Evolutionary conservation across 2,797 vertebrate species (phyloP).

Genomic region (Echiichthys vipera): DNA sequence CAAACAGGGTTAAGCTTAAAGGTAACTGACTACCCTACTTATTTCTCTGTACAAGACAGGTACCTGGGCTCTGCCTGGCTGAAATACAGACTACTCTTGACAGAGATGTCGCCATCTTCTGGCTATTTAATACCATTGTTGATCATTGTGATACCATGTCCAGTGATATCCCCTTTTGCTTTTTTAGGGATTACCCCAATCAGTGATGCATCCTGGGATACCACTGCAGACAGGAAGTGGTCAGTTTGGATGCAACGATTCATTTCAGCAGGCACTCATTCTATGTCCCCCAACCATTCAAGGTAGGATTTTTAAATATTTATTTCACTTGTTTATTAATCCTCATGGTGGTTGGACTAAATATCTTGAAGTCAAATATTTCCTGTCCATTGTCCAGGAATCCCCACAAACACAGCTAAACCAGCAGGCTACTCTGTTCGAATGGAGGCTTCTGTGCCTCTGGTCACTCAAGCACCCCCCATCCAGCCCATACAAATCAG

Average conservation of each 20-base stretch:
- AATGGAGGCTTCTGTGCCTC: constrained; percentile 93
- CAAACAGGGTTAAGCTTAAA: neutral
- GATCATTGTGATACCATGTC: constrained; percentile 10
- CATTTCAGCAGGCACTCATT: constrained; percentile 97
- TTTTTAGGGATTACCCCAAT: constrained; percentile 90
- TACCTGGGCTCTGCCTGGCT: constrained; percentile 4
- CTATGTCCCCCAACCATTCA: constrained; percentile 95
- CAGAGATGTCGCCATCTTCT: constrained; percentile 65
- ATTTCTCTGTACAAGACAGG: neutral
- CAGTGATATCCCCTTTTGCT: neutral
- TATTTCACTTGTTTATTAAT: neutral
- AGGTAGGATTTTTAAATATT: constrained; percentile 83
- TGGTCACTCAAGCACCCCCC: constrained; percentile 93
- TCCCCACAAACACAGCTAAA: constrained; percentile 92
- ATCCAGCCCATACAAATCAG: constrained; percentile 95
- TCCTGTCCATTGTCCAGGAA: constrained; percentile 80
- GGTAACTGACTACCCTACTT: constrained; percentile 8
- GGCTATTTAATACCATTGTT: constrained; percentile 42
- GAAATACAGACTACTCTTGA: constrained; percentile 3
- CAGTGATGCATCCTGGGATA: constrained; percentile 95
- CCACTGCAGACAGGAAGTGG: constrained; percentile 92
- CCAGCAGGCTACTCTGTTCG: constrained; percentile 91
- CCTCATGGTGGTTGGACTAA: neutral
- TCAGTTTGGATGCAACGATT: constrained; percentile 94
- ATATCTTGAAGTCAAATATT: neutral